A percentile compares a stretch with the other conserved stretches of the same genome.
phyloP scores from a whole-genome alignment of 35 echinoderm and acorn worm species.

The Apostichopus parvimensis region DNA sequence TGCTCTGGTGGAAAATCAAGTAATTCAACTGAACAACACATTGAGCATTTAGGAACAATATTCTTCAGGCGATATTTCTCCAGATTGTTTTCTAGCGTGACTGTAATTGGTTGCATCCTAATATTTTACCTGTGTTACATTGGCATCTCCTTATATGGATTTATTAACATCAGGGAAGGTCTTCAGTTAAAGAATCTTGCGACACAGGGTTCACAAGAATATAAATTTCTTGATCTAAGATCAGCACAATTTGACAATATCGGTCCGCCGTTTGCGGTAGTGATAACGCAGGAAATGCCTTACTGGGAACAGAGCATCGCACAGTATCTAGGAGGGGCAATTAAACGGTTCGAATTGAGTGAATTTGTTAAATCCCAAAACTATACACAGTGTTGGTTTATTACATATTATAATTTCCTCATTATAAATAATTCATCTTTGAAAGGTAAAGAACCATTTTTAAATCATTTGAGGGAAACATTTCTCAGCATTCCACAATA shows the following conservation, averaged over 20 bases:
- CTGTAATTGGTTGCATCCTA: not conserved
- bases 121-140: constrained; percentile 55
- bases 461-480: not conserved
- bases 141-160: constrained; percentile 38
- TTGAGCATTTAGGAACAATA: not conserved
- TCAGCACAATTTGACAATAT: not conserved
- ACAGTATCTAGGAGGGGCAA: not conserved
- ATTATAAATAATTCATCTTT: not conserved
- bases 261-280: constrained; percentile 49
- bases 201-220: constrained; percentile 28
- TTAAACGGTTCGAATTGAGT: constrained; percentile 27
- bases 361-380: constrained; percentile 14
- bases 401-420: constrained; percentile 49
- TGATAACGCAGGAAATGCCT: constrained; percentile 2
- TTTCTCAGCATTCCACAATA: constrained; percentile 38
- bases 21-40: not conserved
- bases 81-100: constrained; percentile 29
- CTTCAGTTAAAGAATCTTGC: constrained; percentile 49
- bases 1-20: too few relatives aligned
- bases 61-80: constrained; percentile 58
- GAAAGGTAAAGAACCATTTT: constrained; percentile 2
- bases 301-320: constrained; percentile 48
- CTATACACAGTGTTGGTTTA: constrained; percentile 60
- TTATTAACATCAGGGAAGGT: constrained; percentile 36
- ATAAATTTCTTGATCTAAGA: constrained; percentile 11